Evolutionary conservation across 2,888 invertebrate species (phyloP).

Genomic region (Calliopum simillimum): DNA sequence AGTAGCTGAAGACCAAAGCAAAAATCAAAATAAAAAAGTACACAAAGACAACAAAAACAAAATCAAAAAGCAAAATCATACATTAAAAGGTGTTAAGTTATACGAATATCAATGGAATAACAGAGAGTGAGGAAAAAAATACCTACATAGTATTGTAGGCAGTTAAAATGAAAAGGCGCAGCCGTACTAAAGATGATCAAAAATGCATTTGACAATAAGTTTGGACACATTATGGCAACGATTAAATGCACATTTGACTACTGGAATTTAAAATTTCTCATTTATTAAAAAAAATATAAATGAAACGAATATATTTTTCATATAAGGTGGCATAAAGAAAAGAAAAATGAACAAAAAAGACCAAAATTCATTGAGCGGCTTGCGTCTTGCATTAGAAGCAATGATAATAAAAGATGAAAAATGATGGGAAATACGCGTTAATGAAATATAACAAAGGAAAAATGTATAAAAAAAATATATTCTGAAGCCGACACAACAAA

Average conservation of each 20-base stretch:
- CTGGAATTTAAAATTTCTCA: conserved; percentile 55
- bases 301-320: background rate
- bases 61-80: background rate
- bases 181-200: conserved; percentile 19
- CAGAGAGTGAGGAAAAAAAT: conserved; percentile 30
- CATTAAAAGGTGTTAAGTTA: conserved; percentile 13
- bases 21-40: too few species aligned
- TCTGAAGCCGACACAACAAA: background rate
- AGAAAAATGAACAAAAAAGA: background rate
- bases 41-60: background rate
- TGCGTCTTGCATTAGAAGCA: background rate
- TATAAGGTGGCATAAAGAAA: background rate
- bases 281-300: background rate
- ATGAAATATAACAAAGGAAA: background rate
- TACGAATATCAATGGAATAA: conserved; percentile 19
- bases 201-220: conserved; percentile 50
- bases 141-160: background rate
- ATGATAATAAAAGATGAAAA: background rate
- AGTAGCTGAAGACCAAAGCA: background rate
- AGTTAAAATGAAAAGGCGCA: conserved; percentile 8
- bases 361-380: background rate
- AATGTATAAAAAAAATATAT: too few species aligned
- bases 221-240: conserved; percentile 60
- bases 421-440: conserved; percentile 9
- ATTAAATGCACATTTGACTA: conserved; percentile 65